Evolutionary conservation across 1,140 invertebrate genomes (phyloP).

Genomic region (Drosophila orosa): DNA sequence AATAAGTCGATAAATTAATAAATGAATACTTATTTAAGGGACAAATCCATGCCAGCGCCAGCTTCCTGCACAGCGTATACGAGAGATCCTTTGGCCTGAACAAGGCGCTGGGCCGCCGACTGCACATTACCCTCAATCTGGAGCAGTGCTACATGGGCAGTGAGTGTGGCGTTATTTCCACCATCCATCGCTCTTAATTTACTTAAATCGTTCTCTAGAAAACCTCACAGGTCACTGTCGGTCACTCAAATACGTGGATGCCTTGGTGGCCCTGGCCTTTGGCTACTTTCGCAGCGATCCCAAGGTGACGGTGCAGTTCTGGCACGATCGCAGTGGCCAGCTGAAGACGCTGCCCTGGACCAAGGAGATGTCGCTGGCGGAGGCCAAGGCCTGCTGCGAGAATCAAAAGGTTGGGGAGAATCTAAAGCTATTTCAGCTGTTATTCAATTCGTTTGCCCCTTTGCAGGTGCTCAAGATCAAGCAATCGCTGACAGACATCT

Average conservation of each 20-base stretch:
- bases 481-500: constrained; percentile 53
- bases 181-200: no score
- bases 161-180: constrained; percentile 41
- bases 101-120: constrained; percentile 53
- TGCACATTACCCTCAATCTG: constrained; percentile 74
- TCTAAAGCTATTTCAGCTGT: accelerated
- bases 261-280: constrained; percentile 69
- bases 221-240: constrained; percentile 51
- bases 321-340: constrained; percentile 53
- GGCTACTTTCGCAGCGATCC: constrained; percentile 68
- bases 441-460: accelerated
- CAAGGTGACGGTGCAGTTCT: constrained; percentile 58
- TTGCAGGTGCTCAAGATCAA: constrained; percentile 54
- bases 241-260: constrained; percentile 62
- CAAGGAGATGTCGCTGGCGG: constrained; percentile 45
- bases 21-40: background rate
- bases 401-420: constrained; percentile 30
- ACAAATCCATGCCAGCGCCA: background rate
- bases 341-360: constrained; percentile 57
- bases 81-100: constrained; percentile 67
- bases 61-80: constrained; percentile 50
- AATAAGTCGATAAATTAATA: background rate
- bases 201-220: constrained; percentile 22
- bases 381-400: constrained; percentile 56
- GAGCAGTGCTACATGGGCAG: constrained; percentile 65